A percentile compares a stretch with the other conserved stretches of the same genome.
Evolutionary conservation across 2,113 vertebrate species (phyloP).

Genomic region (Microcebus griseorufus): DNA sequence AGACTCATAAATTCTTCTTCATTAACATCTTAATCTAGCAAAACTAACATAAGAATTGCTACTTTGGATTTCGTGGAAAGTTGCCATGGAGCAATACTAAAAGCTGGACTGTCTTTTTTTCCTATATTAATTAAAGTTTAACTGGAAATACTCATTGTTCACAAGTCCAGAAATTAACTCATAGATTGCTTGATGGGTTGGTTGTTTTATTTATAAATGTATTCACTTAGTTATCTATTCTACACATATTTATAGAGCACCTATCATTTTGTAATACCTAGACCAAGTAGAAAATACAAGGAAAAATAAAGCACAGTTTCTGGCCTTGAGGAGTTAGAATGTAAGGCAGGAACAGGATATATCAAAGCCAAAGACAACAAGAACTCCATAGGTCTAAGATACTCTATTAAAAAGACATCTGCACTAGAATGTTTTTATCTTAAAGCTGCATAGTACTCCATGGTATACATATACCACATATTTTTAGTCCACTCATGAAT

Average conservation of each 20-base stretch:
- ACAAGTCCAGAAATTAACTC: conserved; percentile 10
- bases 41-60: background rate
- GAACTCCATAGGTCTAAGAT: background rate
- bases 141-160: background rate
- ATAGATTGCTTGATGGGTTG: background rate
- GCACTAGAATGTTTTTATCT: too few relatives aligned
- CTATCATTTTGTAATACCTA: background rate
- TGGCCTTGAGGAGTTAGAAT: background rate
- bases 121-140: conserved; percentile 13
- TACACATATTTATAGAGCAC: background rate
- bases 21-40: conserved; percentile 56
- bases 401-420: too few relatives aligned
- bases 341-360: background rate
- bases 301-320: background rate
- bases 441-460: too few relatives aligned
- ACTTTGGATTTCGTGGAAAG: background rate
- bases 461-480: too few relatives aligned
- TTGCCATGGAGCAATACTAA: background rate
- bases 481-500: too few relatives aligned
- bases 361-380: background rate
- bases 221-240: background rate
- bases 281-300: background rate
- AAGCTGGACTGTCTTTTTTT: background rate
- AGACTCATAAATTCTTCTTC: conserved; percentile 38
- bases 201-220: background rate